Base-by-base conservation (phyloP, 2,797 vertebrate genomes). In the Melanotaenia trifasciata region DNA sequence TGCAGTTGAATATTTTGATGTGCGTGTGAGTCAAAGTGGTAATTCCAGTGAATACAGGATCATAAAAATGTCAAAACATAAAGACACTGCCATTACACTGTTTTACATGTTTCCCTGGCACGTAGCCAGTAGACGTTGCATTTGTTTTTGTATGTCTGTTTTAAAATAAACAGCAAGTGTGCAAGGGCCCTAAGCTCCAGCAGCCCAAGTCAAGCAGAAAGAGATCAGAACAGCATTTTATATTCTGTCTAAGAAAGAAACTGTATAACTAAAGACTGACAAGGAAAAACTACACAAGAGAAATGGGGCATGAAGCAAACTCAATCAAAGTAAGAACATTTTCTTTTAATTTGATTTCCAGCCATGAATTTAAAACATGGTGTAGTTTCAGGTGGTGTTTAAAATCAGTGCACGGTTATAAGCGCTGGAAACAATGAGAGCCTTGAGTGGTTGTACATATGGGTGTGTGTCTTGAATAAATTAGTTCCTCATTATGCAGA, bases 1-100 rank as follows among this genome's bases (percentile, higher is more conserved):
- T 60, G 32, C 24, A 22, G 26, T 51, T 38, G 56, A 60, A 32
- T 60, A 28, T 24, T 18, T 26, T 47, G 14, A 33, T 22, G 30
- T 47, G 36, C 57, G 58, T 51, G 69, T 57, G 38, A 38, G 36
- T 63, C 8, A 7, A 54, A 71, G 68, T 79, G 64, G 80, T 87
- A 79, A 74, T 74, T 81, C 80, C 69, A 45, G 85, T 87, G 53
- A 32, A 43, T 51, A 67, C 58, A 26, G 26, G 51, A 65, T 82
- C 83, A 85, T 88, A 68, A 88, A 88, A 74, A 82, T 85, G 85
- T 90, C 86, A 83, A 70, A 76, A 79, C 67, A 70, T 71, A 78
- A 18, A 64, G 66, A 73, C 67, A 68, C 67, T 80, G 58, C 71
- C 62, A 54, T 85, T 78, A 69, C 76, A 64, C 38, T 90, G 86